Evolutionary conservation across 2,888 invertebrate genomes (phyloP), one percentile per base, ranked within the genome.

Genomic region (Tenthredo scrophulariae): DNA sequence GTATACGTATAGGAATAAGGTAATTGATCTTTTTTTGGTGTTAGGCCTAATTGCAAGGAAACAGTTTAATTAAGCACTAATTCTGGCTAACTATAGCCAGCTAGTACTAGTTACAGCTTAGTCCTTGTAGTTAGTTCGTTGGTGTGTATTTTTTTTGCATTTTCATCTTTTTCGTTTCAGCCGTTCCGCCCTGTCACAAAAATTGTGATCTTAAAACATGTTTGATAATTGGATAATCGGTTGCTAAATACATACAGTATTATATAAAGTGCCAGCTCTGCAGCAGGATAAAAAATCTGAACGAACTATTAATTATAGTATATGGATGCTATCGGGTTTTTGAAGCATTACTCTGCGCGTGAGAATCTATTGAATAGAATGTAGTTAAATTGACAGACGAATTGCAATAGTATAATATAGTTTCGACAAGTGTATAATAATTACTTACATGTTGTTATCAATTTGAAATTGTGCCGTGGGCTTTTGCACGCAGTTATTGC

Each of bases 31-130:
- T 86, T 87, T 67, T n/a, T 83, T 83, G 65, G 26, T 82, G 65
- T 83, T 91, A 91, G 91, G 91, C 91, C 91, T 91, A 91, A 90
- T 87, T 89, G 89, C 89, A 89, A 90, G 89, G 91, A 87, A 67
- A 89, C 85, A 84, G 83, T 86, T 86, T 72, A 26, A 85, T 86
- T 83, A 84, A 86, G 85, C 86, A 86, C 85, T 85, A 84, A 72
- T 46, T 40, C 43, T 72, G 86, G 86, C 86, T 88, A 85, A 83
- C 85, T 84, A 86, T 86, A 77, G 85, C 85, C 75, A 84, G 84
- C 86, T 84, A 85, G 86, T 80, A 86, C 85, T 72, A 86, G 67
- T 84, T 80, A 85, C 43, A 85, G 74, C 84, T 87, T 84, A 75
- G 50, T 84, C 58, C 85, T 80, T 79, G 84, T 85, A 58, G 54